phyloP scores from a whole-genome alignment of 2,797 vertebrate species.

The Centroberyx gerrardi region DNA sequence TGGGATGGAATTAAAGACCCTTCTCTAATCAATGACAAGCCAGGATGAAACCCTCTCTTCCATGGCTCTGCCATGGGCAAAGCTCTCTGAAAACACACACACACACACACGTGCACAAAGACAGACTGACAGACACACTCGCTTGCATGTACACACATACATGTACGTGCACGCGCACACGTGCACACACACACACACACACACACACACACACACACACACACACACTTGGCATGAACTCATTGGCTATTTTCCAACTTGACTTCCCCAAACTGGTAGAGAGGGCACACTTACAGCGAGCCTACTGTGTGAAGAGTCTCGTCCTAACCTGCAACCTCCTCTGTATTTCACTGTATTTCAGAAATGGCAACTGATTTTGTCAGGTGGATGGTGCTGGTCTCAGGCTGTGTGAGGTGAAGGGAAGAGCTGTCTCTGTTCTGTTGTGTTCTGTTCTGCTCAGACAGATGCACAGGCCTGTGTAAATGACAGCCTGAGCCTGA shows the following conservation, averaged over 20 bases:
- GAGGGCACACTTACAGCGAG: slow-evolving; percentile 17
- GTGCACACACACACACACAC: not conserved
- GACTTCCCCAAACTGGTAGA: slow-evolving; percentile 42
- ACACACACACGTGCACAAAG: slow-evolving; percentile 15
- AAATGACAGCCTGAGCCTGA: slow-evolving; percentile 99
- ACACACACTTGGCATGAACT: slow-evolving; percentile 43
- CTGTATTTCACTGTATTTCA: slow-evolving; percentile 39
- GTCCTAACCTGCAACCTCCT: slow-evolving; percentile 31
- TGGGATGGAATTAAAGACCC: slow-evolving; percentile 99
- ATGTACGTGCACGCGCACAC: not conserved
- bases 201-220: not conserved
- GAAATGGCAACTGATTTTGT: slow-evolving; percentile 48
- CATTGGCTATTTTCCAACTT: slow-evolving; percentile 65
- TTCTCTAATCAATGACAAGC: slow-evolving; percentile 99
- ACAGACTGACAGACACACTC: slow-evolving; percentile 27
- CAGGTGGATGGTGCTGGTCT: slow-evolving; percentile 63
- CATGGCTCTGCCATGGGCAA: slow-evolving; percentile 83
- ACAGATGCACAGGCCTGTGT: slow-evolving; percentile 96
- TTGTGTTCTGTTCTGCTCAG: slow-evolving; percentile 80
- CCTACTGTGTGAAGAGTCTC: slow-evolving; percentile 3
- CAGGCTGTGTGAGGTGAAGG: slow-evolving; percentile 71
- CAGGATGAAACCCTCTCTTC: slow-evolving; percentile 91
- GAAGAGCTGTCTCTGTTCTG: slow-evolving; percentile 66
- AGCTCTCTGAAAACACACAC: slow-evolving; percentile 58
- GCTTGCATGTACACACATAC: slow-evolving; percentile 29